Evolutionary conservation across 1,140 invertebrate species (phyloP).

Genomic region (Drosophila chauvacae): DNA sequence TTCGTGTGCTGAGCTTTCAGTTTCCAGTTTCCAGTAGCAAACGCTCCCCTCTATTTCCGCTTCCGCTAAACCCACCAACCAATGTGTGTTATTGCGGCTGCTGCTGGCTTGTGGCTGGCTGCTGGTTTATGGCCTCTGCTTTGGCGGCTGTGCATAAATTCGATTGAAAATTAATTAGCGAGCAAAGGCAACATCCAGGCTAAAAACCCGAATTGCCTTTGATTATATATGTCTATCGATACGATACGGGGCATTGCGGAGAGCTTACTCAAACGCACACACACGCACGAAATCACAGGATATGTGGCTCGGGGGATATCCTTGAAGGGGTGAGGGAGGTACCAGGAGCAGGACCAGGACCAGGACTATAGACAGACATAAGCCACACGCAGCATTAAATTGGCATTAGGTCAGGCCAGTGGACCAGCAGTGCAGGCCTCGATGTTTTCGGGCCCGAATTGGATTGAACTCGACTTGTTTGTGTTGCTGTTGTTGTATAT

Average conservation of each 20-base stretch:
- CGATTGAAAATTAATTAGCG: constrained; percentile 72
- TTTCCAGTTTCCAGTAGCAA: neutral
- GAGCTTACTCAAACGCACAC: constrained; percentile 46
- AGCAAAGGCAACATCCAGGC: constrained; percentile 25
- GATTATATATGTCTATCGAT: constrained; percentile 67
- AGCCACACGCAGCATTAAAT: constrained; percentile 69
- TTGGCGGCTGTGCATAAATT: constrained; percentile 50
- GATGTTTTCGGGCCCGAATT: constrained; percentile 41
- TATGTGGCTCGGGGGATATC: neutral
- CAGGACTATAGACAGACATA: constrained; percentile 41
- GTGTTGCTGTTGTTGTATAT: neutral
- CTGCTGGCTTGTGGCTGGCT: neutral
- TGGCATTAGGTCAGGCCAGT: constrained; percentile 64
- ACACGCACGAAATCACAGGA: constrained; percentile 21
- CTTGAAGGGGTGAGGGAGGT: neutral
- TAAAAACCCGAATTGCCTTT: constrained; percentile 71
- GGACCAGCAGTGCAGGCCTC: constrained; percentile 42
- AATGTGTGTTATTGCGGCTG: constrained; percentile 5
- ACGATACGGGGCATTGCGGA: constrained; percentile 22
- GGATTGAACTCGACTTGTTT: constrained; percentile 51
- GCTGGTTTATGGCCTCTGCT: constrained; percentile 6
- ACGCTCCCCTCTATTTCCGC: neutral
- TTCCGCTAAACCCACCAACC: neutral
- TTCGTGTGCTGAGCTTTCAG: neutral
- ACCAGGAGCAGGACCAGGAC: neutral